Base-by-base conservation (phyloP, 1,140 invertebrate genomes). In the Caenorhabditis brenneri region DNA sequence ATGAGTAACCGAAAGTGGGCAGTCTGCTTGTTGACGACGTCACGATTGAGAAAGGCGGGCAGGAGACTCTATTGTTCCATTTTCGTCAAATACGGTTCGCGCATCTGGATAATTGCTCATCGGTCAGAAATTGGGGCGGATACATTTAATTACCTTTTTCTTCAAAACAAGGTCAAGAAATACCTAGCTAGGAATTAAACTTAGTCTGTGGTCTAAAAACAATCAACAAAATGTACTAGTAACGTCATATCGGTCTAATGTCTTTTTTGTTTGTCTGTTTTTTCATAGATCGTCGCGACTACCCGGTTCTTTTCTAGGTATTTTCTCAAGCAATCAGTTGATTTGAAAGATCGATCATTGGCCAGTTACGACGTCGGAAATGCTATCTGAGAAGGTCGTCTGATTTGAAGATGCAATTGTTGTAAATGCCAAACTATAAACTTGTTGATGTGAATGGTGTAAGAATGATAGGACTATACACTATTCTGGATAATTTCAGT, bases 71-170 rank as follows among this genome's bases (percentile, higher is more conserved):
- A 74, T 74, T 74, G 36, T 74, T 74, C 65, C 9, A n/a, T 65
- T 65, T 65, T 65, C 58, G 58, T 65, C 58, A 65, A 65, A 65
- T 74, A 10, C 5, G 65, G 36, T 74, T 74, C 33, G 36, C 65
- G 36, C 33, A 74, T 74, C 42, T 42, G 15, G 65, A 74, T 74
- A 74, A 74, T 74, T 74, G 65, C 65, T 74, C 65, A 42, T n/a
- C n/a, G 36, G 65, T 42, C 33, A 46, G 29, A 65, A 65, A 65
- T 65, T 33, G 31, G 58, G 31, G 15, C 31, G 36, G 36, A 74
- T 74, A 42, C 65, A 7, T 24, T 46, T 74, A 74, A 74, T 74
- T 74, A 24, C 33, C 4, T 42, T 24, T 55, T 1, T 27, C 9
- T 9, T 27, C 53, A 55, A 29, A 55, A 55, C 22, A 24, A 27